These are phyloP conservation scores for Caloenas nicobarica DNA, from an alignment of 2,113 vertebrate species.

Conservation along the genomic window DNA sequence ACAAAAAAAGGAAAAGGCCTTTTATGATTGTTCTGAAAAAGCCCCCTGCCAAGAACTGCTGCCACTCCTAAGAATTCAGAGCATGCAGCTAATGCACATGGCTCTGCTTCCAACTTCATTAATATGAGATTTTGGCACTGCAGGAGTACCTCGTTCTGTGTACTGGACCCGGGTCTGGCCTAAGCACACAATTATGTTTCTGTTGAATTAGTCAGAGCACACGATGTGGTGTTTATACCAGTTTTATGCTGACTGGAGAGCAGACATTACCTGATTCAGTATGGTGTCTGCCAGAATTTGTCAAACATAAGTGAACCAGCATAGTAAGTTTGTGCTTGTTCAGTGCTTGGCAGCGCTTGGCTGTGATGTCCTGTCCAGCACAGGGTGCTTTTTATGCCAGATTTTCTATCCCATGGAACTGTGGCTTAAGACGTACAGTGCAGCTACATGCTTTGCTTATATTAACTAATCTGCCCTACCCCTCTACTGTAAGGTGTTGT, in stretches of 20 bases:
- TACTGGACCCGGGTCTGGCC: neutral
- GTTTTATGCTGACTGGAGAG: conserved; percentile 26
- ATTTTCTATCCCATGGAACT: neutral
- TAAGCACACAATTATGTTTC: conserved; percentile 33
- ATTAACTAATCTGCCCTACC: neutral
- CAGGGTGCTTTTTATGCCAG: neutral
- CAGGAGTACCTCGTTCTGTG: conserved; percentile 12
- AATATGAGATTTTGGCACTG: conserved; percentile 42
- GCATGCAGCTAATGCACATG: neutral
- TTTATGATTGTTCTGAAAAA: conserved; percentile 5
- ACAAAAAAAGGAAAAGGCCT: neutral
- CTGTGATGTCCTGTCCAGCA: neutral
- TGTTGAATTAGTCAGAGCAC: conserved; percentile 28
- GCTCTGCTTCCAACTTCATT: conserved; percentile 45
- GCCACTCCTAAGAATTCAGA: conserved; percentile 31
- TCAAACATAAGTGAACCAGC: conserved; percentile 8
- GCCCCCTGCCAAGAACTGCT: neutral
- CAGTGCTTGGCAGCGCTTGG: neutral
- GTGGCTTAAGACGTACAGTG: neutral
- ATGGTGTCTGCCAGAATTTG: neutral
- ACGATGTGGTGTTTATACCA: neutral
- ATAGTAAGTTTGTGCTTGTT: neutral
- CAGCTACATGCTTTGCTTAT: neutral
- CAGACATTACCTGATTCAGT: neutral
- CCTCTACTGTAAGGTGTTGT: neutral